Conservation (phyloP, 1,140 invertebrate genomes). For the Platyscapa corneri region DNA sequence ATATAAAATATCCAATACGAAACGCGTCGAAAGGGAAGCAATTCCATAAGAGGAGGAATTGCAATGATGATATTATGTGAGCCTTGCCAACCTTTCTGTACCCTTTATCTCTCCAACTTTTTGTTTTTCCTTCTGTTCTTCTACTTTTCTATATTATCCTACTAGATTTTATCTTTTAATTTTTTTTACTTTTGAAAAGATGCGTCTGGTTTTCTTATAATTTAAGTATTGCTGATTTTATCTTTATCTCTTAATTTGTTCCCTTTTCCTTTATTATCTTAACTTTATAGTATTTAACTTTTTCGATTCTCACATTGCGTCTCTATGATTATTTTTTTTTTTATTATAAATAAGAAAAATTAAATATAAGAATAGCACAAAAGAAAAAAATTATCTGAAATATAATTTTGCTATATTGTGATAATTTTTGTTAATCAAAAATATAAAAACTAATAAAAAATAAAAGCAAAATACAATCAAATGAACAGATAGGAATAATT, state of each 20-base stretch:
- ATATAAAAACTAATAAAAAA: no score
- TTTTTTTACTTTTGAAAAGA: neutral
- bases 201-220: neutral
- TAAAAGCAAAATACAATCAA: neutral
- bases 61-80: constrained; percentile 46
- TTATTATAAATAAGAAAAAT: no score
- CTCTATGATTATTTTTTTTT: no score
- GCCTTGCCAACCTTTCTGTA: neutral
- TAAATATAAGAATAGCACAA: no score
- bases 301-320: no score
- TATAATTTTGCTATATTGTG: no score
- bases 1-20: constrained; percentile 50
- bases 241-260: neutral
- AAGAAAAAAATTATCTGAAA: no score
- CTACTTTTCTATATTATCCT: no score
- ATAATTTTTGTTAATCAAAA: no score
- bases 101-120: constrained; percentile 8
- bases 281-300: no score
- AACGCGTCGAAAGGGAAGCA: constrained; percentile 31
- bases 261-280: no score
- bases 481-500: neutral
- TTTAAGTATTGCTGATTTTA: neutral
- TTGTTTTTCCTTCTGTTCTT: neutral
- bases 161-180: neutral
- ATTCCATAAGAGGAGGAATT: constrained; percentile 24